These are phyloP conservation scores for Drosophila robusta DNA, from an alignment of 2,888 invertebrate species.

Conservation along the genomic window DNA sequence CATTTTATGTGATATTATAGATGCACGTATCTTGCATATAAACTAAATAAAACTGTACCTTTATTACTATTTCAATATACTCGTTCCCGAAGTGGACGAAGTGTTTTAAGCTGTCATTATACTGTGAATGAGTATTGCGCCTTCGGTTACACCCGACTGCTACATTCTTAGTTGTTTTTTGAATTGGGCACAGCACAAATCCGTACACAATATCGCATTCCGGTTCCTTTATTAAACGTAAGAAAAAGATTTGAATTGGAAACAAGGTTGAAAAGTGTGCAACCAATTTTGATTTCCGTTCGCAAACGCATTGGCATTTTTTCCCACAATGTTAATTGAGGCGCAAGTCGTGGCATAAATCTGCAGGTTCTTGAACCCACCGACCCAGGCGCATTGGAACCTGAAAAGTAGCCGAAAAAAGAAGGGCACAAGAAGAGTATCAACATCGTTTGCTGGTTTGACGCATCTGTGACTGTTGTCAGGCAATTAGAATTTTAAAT, in stretches of 20 bases:
- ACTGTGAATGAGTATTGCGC: too few relatives aligned
- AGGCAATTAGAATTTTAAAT: slow-evolving; percentile 68
- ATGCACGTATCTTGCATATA: too few relatives aligned
- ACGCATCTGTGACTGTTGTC: slow-evolving; percentile 16
- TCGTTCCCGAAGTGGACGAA: too few relatives aligned
- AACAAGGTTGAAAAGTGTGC: slow-evolving; percentile 3
- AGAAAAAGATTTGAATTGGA: not conserved
- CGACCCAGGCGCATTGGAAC: slow-evolving; percentile 1
- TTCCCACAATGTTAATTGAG: slow-evolving; percentile 60
- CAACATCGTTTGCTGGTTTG: not conserved
- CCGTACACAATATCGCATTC: not conserved
- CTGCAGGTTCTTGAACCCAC: slow-evolving; percentile 57
- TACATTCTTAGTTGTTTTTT: too few relatives aligned
- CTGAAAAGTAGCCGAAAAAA: slow-evolving; percentile 9
- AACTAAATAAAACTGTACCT: too few relatives aligned
- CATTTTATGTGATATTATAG: too few relatives aligned
- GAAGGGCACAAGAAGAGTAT: not conserved
- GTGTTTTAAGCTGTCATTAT: too few relatives aligned
- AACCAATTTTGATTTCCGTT: slow-evolving; percentile 22
- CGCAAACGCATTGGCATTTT: slow-evolving; percentile 8
- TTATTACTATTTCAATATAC: too few relatives aligned
- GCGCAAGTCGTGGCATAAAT: slow-evolving; percentile 40
- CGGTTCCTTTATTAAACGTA: not conserved
- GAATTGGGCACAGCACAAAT: too few relatives aligned
- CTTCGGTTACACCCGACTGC: too few relatives aligned